A percentile compares a stretch with the other conserved stretches of the same genome.
Evolutionary conservation across 2,888 invertebrate species (phyloP).

Genomic region (Nephrotoma appendiculata): DNA sequence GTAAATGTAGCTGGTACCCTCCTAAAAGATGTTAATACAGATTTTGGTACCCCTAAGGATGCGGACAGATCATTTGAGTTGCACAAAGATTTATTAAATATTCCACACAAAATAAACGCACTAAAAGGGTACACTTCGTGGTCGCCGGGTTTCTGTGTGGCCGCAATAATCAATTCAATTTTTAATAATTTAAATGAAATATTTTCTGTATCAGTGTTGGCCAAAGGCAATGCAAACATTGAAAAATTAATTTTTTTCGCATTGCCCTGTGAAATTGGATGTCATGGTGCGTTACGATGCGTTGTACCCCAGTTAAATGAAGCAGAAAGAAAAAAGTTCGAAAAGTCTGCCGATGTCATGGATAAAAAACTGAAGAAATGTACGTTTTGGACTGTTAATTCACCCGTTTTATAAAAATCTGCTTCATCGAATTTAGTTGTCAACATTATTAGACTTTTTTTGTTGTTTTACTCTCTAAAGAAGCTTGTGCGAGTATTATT

Average conservation of each 20-base stretch:
- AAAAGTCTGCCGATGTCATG: slow-evolving; percentile 43
- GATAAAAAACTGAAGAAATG: slow-evolving; percentile 13
- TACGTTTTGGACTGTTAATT: not conserved
- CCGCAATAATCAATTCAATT: slow-evolving; percentile 48
- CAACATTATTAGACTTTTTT: too few relatives aligned
- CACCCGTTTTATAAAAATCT: not conserved
- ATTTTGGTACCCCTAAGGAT: slow-evolving; percentile 51
- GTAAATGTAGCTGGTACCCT: slow-evolving; percentile 75
- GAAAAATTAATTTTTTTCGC: slow-evolving; percentile 63
- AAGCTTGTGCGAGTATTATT: too few relatives aligned
- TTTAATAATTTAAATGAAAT: slow-evolving; percentile 52
- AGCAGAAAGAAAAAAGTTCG: slow-evolving; percentile 38
- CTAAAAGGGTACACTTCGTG: slow-evolving; percentile 76
- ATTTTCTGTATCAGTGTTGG: slow-evolving; percentile 55
- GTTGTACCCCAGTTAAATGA: slow-evolving; percentile 47
- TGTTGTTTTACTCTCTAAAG: too few relatives aligned
- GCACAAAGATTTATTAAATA: slow-evolving; percentile 58
- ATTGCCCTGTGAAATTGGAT: slow-evolving; percentile 53
- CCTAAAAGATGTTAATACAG: slow-evolving; percentile 52
- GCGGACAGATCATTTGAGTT: slow-evolving; percentile 56
- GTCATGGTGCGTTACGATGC: slow-evolving; percentile 44
- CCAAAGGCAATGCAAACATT: slow-evolving; percentile 58
- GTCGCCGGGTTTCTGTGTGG: slow-evolving; percentile 64
- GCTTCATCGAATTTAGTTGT: too few relatives aligned
- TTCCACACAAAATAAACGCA: slow-evolving; percentile 63